Evolutionary conservation across 2,888 invertebrate species (phyloP).

Genomic region (Hemithea aestivaria): DNA sequence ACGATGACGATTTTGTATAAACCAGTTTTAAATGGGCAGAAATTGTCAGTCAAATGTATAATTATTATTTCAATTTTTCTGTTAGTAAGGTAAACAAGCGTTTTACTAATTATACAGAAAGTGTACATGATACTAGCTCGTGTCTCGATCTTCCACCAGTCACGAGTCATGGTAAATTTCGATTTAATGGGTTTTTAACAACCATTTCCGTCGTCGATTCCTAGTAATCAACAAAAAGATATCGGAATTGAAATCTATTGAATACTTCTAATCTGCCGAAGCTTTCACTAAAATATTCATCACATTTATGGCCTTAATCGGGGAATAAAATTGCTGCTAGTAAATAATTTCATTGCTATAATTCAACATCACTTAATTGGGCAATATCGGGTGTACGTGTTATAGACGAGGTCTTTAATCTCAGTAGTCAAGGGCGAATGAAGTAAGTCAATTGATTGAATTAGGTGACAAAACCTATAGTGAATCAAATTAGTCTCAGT

Average conservation of each 20-base stretch:
- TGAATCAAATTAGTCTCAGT: conserved; percentile 31
- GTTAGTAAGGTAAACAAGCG: too few species aligned
- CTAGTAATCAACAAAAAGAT: conserved; percentile 8
- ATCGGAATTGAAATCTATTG: background rate
- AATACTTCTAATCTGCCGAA: background rate
- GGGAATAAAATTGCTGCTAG: conserved; percentile 2
- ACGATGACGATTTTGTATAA: too few species aligned
- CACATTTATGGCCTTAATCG: conserved; percentile 3
- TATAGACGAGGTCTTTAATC: conserved; percentile 12
- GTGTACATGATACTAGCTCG: too few species aligned
- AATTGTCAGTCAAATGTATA: too few species aligned
- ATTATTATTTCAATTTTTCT: too few species aligned
- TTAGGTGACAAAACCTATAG: conserved; percentile 29
- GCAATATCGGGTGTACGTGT: conserved; percentile 9
- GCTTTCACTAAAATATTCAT: conserved; percentile 4
- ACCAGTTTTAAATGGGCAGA: too few species aligned
- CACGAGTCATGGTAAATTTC: too few species aligned
- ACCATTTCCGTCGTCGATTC: conserved; percentile 23
- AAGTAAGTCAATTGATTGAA: conserved; percentile 24
- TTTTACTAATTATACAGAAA: too few species aligned
- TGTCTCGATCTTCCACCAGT: too few species aligned
- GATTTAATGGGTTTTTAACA: conserved; percentile 43
- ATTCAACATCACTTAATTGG: conserved; percentile 7
- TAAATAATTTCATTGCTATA: conserved; percentile 7
- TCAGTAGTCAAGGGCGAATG: conserved; percentile 21